Evolutionary conservation across 1,140 invertebrate species (phyloP).

Genomic region (Drosophila nasuta): DNA sequence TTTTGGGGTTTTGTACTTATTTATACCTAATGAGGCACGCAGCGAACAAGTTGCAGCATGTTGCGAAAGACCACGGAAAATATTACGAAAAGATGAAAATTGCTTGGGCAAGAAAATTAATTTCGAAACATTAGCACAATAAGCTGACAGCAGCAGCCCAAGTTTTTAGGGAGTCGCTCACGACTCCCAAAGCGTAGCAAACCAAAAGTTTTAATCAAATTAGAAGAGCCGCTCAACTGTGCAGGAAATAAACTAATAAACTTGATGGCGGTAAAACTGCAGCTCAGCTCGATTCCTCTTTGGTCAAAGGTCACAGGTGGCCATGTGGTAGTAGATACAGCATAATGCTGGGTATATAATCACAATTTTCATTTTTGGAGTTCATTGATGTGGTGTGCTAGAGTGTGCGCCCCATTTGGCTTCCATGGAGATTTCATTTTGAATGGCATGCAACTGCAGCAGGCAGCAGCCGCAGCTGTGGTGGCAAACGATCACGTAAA

Average conservation of each 20-base stretch:
- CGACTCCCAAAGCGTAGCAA: constrained; percentile 2
- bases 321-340: neutral
- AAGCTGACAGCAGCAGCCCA: constrained; percentile 31
- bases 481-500: constrained; percentile 67
- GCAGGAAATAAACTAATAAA: constrained; percentile 34
- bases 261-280: constrained; percentile 36
- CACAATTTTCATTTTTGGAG: constrained; percentile 29
- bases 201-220: constrained; percentile 54
- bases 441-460: constrained; percentile 33
- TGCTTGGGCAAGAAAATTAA: constrained; percentile 36
- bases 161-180: constrained; percentile 17
- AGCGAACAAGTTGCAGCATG: constrained; percentile 28
- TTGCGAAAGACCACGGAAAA: constrained; percentile 8
- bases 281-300: constrained; percentile 3
- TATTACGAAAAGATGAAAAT: neutral
- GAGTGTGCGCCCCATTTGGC: constrained; percentile 3
- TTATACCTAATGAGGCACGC: constrained; percentile 52
- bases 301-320: neutral
- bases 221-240: constrained; percentile 18
- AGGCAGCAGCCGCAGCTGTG: constrained; percentile 53
- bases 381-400: neutral
- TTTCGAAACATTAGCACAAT: constrained; percentile 43
- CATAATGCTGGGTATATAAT: constrained; percentile 30
- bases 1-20: constrained; percentile 36
- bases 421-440: constrained; percentile 56